Percentiles rank a stretch among this genome's conserved stretches.
Evolutionary conservation across 1,140 invertebrate species (phyloP).

Genomic region (Drosophila grimshawi): DNA sequence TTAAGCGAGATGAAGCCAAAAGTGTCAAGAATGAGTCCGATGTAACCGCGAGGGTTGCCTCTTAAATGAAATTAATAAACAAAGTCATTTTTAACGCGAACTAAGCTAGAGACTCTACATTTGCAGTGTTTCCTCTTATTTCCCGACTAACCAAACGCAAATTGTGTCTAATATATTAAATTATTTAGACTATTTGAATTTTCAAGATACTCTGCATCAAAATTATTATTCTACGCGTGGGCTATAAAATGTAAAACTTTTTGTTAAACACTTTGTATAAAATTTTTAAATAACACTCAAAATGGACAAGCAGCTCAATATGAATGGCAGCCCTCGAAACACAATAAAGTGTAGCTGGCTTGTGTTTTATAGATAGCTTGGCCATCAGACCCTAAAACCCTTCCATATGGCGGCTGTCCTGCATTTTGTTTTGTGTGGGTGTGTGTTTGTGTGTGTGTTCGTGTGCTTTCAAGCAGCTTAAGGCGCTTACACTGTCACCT

Average conservation of each 20-base stretch:
- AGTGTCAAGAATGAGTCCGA: conserved; percentile 30
- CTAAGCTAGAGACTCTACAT: too few relatives aligned
- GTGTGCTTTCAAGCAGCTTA: conserved; percentile 65
- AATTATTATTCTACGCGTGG: too few relatives aligned
- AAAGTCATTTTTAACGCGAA: too few relatives aligned
- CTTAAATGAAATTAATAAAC: too few relatives aligned
- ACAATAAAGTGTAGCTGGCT: not conserved
- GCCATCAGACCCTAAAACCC: conserved; percentile 4
- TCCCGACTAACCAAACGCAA: too few relatives aligned
- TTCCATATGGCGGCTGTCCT: conserved; percentile 46
- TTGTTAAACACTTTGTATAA: not conserved
- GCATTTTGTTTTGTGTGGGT: conserved; percentile 7
- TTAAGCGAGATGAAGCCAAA: conserved; percentile 13
- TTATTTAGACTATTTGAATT: not conserved
- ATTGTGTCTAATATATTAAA: not conserved
- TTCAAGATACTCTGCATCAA: too few relatives aligned
- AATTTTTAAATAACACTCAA: not conserved
- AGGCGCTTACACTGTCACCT: conserved; percentile 80
- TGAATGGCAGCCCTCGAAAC: conserved; percentile 2
- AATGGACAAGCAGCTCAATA: not conserved
- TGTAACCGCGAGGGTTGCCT: too few relatives aligned
- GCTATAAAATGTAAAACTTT: conserved; percentile 3
- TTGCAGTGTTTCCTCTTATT: too few relatives aligned
- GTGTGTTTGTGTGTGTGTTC: conserved; percentile 18
- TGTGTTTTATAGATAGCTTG: conserved; percentile 19